Evolutionary conservation across 2,113 vertebrate genomes (phyloP), one percentile per base, ranked within the genome.

Genomic region (Strigops habroptila): DNA sequence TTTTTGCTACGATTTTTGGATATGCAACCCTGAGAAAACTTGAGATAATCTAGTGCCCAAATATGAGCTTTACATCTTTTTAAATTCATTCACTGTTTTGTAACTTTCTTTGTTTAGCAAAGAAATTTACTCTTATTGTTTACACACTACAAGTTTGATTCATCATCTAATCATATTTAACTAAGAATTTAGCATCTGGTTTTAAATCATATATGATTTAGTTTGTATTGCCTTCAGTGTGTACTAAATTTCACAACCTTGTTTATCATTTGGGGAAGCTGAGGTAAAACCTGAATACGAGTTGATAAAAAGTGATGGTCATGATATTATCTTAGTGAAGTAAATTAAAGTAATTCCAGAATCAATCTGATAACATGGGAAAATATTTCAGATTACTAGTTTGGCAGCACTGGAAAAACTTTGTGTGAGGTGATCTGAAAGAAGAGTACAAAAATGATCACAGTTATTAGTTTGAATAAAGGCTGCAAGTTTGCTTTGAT

Each of bases 341-440:
- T 80, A 92, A 94, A 87, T 88, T 91, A 83, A 92, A 93, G 48
- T 67, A 18, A 57, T 78, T 76, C 48, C 51, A 86, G 62, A 80
- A 93, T 49, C 57, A 76, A 79, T 39, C 33, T 91, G 68, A 76
- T 92, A 78, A 73, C 28, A 48, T 4, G 18, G 14, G 21, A 87
- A 95, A 73, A 31, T 60, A 85, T 90, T 92, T 94, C 71, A 85
- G 55, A 46, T 90, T 78, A 44, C 53, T 76, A 24, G 4, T 10
- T 76, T 74, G 27, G 27, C 12, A 85, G 35, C 37, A 60, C 10
- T n/a, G 28, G 24, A 55, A 86, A 90, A 76, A 30, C 11, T 77
- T 55, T 43, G 10, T 65, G 44, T 46, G 55, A 69, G 12, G 25
- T 30, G 24, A 77, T 37, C 22, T 62, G 59, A 75, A 89, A 77